phyloP scores from a whole-genome alignment of 2,113 vertebrate genomes.

The Rhinolophus ferrumequinum region DNA sequence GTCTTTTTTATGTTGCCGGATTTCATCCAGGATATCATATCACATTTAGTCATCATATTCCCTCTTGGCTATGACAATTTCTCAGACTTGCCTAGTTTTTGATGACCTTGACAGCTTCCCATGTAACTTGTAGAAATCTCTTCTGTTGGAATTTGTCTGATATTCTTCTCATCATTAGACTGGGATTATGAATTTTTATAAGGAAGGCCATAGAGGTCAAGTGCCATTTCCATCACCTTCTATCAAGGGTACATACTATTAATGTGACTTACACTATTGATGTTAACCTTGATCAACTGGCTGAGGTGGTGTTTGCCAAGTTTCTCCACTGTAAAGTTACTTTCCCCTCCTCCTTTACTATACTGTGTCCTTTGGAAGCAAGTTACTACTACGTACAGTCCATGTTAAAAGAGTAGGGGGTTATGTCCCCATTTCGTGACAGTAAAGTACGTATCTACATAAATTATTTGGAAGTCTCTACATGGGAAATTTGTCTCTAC shows the following conservation, averaged over 20 bases:
- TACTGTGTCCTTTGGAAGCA: not conserved
- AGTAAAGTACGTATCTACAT: not conserved
- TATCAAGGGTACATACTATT: not conserved
- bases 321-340: not conserved
- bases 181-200: not conserved
- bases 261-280: not conserved
- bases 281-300: not conserved
- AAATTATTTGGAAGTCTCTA: not conserved
- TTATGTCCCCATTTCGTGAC: not conserved
- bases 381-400: not conserved
- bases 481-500: not conserved
- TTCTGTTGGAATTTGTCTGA: not conserved
- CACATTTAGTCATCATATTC: not conserved
- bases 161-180: not conserved
- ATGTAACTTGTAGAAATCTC: not conserved
- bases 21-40: not conserved
- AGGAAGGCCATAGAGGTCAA: not conserved
- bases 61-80: not conserved
- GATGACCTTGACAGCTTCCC: not conserved
- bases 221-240: not conserved
- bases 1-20: not conserved
- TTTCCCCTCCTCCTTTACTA: not conserved
- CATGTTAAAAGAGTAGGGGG: not conserved
- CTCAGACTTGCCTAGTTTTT: not conserved
- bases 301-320: not conserved